Evolutionary conservation across 92 coral and sea anemone species (phyloP).

Genomic region (Pocillopora grandis): DNA sequence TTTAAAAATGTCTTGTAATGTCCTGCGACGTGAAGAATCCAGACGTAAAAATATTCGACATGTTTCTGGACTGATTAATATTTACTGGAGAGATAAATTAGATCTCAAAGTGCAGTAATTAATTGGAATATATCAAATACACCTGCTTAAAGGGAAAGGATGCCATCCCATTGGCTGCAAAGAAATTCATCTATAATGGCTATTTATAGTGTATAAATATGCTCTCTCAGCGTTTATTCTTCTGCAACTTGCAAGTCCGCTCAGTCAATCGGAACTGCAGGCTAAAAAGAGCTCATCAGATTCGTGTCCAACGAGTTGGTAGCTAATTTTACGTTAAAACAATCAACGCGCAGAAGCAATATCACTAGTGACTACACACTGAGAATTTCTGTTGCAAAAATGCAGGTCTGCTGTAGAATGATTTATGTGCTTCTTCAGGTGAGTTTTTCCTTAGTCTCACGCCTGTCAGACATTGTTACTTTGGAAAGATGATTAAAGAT

Average conservation of each 20-base stretch:
- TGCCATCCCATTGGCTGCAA: slow-evolving; percentile 51
- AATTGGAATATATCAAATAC: slow-evolving; percentile 50
- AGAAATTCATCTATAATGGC: slow-evolving; percentile 38
- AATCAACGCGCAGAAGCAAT: slow-evolving; percentile 2
- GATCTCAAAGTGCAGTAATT: slow-evolving; percentile 32
- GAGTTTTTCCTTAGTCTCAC: slow-evolving; percentile 1
- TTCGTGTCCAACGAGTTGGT: not conserved
- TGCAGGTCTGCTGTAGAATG: slow-evolving; percentile 10
- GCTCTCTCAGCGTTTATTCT: slow-evolving; percentile 41
- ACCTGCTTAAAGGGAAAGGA: slow-evolving; percentile 32
- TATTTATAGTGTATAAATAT: slow-evolving; percentile 57
- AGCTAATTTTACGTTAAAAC: not conserved
- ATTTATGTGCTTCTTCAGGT: slow-evolving; percentile 35
- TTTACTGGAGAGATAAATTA: slow-evolving; percentile 26
- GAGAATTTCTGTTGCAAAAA: slow-evolving; percentile 20
- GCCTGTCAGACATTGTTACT: not conserved
- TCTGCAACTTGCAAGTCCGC: not conserved
- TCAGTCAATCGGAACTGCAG: not conserved
- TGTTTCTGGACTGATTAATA: slow-evolving; percentile 17
- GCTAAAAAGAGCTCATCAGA: not conserved
- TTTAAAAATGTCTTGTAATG: not conserved
- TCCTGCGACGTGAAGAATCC: not conserved
- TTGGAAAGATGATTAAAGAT: not conserved
- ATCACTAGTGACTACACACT: slow-evolving; percentile 24
- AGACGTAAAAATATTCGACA: not conserved